Evolutionary conservation across 2,888 invertebrate genomes (phyloP).

Genomic region (Drosophila mettleri): DNA sequence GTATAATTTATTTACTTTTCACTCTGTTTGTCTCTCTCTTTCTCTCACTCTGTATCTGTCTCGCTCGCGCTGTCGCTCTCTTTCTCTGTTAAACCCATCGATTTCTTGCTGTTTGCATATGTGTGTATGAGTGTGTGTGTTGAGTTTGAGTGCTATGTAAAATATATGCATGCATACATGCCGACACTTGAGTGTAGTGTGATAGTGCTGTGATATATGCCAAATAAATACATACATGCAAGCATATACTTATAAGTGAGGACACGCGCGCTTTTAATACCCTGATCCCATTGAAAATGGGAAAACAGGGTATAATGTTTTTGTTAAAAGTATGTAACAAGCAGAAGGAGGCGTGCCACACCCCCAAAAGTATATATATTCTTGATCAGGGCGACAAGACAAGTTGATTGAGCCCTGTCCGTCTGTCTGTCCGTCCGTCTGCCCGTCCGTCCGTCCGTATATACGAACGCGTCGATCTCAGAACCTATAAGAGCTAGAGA

Average conservation of each 20-base stretch:
- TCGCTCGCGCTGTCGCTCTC: background rate
- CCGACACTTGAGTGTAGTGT: too few species aligned
- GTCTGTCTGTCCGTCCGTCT: too few species aligned
- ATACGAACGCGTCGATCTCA: too few species aligned
- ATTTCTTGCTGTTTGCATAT: background rate
- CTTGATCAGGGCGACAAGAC: too few species aligned
- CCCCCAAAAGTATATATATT: too few species aligned
- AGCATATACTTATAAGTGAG: background rate
- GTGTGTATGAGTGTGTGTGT: background rate
- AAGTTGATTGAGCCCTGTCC: too few species aligned
- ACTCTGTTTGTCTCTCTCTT: background rate
- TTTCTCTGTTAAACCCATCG: slow-evolving; percentile 3
- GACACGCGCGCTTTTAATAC: background rate
- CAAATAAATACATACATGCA: background rate
- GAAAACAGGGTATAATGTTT: too few species aligned
- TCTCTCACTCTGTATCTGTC: background rate
- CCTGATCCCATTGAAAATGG: too few species aligned
- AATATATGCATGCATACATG: background rate
- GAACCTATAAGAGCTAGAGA: too few species aligned
- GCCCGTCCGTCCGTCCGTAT: too few species aligned
- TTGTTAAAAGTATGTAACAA: too few species aligned
- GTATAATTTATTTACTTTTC: slow-evolving; percentile 7
- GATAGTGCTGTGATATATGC: background rate
- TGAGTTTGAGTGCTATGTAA: background rate
- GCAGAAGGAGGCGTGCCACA: too few species aligned